A percentile compares a stretch with the other conserved stretches of the same genome.
phyloP scores from a whole-genome alignment of 2,113 vertebrate species.

The Lepus europaeus region DNA sequence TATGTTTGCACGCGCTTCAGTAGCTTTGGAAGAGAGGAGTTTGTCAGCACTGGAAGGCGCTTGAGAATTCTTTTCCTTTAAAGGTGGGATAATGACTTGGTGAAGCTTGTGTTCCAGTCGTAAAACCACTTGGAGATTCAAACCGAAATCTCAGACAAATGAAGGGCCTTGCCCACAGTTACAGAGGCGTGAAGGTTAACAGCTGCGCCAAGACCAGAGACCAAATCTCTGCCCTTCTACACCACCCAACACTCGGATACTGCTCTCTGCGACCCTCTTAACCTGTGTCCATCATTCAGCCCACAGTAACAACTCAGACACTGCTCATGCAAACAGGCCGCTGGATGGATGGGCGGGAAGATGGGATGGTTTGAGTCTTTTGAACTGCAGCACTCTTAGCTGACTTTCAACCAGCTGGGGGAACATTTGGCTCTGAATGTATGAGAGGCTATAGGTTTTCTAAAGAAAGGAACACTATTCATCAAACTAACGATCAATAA shows the following conservation, averaged over 20 bases:
- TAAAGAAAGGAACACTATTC: conserved; percentile 15
- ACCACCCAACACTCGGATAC: not conserved
- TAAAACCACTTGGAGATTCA: not conserved
- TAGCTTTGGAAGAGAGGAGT: not conserved
- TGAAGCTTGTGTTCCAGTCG: not conserved
- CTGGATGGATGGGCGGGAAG: not conserved
- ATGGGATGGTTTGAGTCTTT: not conserved
- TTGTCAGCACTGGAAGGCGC: not conserved
- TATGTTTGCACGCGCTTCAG: not conserved
- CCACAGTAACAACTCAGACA: not conserved
- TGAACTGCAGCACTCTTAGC: not conserved
- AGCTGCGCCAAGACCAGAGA: not conserved
- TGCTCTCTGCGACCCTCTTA: not conserved
- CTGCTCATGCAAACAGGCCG: not conserved
- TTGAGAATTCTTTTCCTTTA: conserved; percentile 36
- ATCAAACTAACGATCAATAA: not conserved
- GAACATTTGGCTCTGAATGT: not conserved
- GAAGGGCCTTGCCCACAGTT: not conserved
- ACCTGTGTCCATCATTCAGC: not conserved
- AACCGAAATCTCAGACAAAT: not conserved
- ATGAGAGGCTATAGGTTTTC: not conserved
- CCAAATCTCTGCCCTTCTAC: not conserved
- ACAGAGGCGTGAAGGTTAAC: not conserved
- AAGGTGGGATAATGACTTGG: not conserved
- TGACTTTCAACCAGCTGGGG: not conserved